Evolutionary conservation across 2,797 vertebrate species (phyloP), one percentile per base, ranked within the genome.

Genomic region (Synanceia verrucosa): DNA sequence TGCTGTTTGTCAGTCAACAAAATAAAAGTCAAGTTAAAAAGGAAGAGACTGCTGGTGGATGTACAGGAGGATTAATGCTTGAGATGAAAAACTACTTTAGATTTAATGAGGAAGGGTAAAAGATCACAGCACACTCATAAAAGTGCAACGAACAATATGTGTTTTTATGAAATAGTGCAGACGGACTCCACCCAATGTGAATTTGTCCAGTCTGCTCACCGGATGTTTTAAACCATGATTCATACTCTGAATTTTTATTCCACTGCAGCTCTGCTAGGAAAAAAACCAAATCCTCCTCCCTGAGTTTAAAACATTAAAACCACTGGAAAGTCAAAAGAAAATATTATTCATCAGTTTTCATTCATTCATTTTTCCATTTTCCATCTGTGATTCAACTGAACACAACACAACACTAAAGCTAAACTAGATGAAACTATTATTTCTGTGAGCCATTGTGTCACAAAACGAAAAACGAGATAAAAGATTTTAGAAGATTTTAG

Each of bases 1-100:
- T 77, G 65, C 51, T 75, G 62, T 61, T 46, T 78, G 77, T 83
- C 83, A 34, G 36, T 83, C 69, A 86, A 18, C 65, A 51, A n/a
- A 41, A 31, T 75, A 41, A 41, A 41, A 41, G 16, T 1, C 16
- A 41, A 18, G 39, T 41, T 43, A 43, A 43, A 43, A 43, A 43
- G n/a, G n/a, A n/a, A n/a, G n/a, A n/a, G n/a, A n/a, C n/a, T n/a
- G 29, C 9, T 31, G 5, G 29, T 31, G 5, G 65, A 41, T 43
- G 8, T 34, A 28, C 21, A n/a, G 39, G 39, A n/a, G 39, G 39
- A 43, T 43, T 43, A 43, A 43, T 43, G 39, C 39, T 9, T 18
- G 39, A 19, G 57, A 69, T 56, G 1, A 58, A 68, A 75, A 64
- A 39, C 44, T 12, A 58, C 34, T 78, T 62, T 10, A 8, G 21